Evolutionary conservation across 2,888 invertebrate genomes (phyloP).

Genomic region (Athrips mouffetella): DNA sequence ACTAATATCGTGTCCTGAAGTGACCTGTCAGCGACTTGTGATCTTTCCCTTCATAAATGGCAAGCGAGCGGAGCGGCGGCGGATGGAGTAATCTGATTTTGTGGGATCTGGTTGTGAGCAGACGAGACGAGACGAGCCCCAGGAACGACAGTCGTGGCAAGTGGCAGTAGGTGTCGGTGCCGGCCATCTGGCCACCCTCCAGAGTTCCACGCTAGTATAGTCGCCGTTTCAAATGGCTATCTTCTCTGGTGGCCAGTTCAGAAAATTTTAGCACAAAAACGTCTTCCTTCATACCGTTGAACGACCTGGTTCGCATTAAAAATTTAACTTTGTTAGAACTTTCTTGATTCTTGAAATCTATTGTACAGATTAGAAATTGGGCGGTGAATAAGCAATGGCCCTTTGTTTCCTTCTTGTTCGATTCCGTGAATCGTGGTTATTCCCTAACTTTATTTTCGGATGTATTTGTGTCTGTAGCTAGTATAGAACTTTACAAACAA

Average conservation of each 20-base stretch:
- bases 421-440: slow-evolving; percentile 77
- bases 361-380: slow-evolving; percentile 73
- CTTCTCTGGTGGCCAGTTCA: slow-evolving; percentile 43
- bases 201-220: slow-evolving; percentile 55
- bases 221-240: slow-evolving; percentile 51
- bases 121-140: background rate
- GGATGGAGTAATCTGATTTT: background rate
- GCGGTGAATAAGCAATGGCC: slow-evolving; percentile 62
- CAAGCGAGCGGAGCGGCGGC: slow-evolving; percentile 26
- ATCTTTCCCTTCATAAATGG: slow-evolving; percentile 41
- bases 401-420: slow-evolving; percentile 72
- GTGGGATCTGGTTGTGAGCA: slow-evolving; percentile 38
- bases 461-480: slow-evolving; percentile 76
- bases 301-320: slow-evolving; percentile 70
- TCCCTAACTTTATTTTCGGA: slow-evolving; percentile 75
- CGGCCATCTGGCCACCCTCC: slow-evolving; percentile 35
- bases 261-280: slow-evolving; percentile 72
- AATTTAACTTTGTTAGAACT: slow-evolving; percentile 71
- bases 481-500: slow-evolving; percentile 78
- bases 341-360: slow-evolving; percentile 70
- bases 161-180: slow-evolving; percentile 51
- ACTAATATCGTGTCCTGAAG: slow-evolving; percentile 41
- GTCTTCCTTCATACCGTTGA: slow-evolving; percentile 77
- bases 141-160: slow-evolving; percentile 23
- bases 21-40: slow-evolving; percentile 45